Evolutionary conservation across 2,797 vertebrate species (phyloP).

Genomic region (Manis crassicaudata): DNA sequence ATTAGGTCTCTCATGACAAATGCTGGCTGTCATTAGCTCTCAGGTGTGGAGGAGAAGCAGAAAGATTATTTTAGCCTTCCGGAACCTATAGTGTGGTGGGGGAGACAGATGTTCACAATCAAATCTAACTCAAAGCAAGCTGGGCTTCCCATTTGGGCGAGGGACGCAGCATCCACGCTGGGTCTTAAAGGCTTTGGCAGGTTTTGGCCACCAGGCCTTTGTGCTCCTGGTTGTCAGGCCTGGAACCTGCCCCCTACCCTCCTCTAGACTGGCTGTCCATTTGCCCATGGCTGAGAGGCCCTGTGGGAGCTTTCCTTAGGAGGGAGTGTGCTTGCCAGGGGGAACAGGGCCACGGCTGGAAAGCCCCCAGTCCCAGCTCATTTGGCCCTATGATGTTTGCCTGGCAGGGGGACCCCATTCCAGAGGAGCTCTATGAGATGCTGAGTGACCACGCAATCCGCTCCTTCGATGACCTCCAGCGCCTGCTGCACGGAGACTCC

Average conservation of each 20-base stretch:
- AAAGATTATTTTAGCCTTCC: background rate
- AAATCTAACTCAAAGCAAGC: background rate
- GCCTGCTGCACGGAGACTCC: constrained; percentile 90
- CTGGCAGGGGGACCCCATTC: constrained; percentile 93
- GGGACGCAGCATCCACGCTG: too few species aligned
- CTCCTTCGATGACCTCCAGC: constrained; percentile 93
- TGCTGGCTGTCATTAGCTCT: background rate
- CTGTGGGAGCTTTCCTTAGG: background rate
- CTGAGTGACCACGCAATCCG: constrained; percentile 91
- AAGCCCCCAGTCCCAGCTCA: background rate
- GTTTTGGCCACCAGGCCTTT: background rate
- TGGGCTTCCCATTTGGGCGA: too few species aligned
- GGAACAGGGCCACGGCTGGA: background rate
- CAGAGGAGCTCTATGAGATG: constrained; percentile 92
- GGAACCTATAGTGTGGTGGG: background rate
- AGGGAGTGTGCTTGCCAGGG: background rate
- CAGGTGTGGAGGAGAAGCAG: background rate
- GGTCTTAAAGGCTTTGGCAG: background rate
- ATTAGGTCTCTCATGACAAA: background rate
- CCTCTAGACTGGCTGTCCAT: background rate
- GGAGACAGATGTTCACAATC: rapidly evolving
- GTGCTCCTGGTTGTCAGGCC: background rate
- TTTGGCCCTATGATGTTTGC: constrained; percentile 8
- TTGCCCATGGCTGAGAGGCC: background rate
- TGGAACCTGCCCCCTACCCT: background rate